Percentiles rank a stretch among this genome's conserved stretches.
These are phyloP conservation scores for Dermochelys coriacea DNA, from an alignment of 2,797 vertebrate species.

Conservation along the genomic window DNA sequence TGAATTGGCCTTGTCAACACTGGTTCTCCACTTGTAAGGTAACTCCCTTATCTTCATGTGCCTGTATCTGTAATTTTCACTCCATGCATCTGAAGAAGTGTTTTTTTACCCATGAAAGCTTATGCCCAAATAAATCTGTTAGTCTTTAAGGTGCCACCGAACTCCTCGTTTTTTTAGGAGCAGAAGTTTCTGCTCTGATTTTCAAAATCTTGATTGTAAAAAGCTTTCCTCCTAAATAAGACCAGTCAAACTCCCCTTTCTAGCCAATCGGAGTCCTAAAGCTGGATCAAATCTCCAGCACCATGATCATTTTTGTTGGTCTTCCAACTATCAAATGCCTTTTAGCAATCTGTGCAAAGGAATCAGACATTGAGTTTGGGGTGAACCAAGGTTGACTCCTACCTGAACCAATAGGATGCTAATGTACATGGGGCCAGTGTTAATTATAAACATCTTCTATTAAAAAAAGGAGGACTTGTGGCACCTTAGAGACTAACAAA, in stretches of 20 bases:
- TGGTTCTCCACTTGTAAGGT: too few relatives aligned
- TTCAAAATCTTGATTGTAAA: background rate
- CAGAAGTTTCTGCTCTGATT: background rate
- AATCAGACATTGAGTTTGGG: background rate
- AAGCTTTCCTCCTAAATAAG: background rate
- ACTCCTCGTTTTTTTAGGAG: background rate
- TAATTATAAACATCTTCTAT: background rate
- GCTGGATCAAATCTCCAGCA: background rate
- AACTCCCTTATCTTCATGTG: too few relatives aligned
- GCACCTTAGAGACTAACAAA: too few relatives aligned
- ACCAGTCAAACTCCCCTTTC: background rate
- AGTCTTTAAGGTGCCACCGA: too few relatives aligned
- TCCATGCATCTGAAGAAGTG: too few relatives aligned
- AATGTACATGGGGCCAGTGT: background rate
- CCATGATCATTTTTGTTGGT: background rate
- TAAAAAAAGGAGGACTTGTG: background rate
- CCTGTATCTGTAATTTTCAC: too few relatives aligned
- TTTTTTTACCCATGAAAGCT: too few relatives aligned
- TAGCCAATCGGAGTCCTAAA: background rate
- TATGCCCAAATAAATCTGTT: too few relatives aligned
- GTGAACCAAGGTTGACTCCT: background rate
- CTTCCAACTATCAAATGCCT: slow-evolving; percentile 39
- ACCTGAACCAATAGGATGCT: background rate
- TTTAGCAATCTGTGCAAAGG: background rate
- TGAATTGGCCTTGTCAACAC: too few relatives aligned